A percentile compares a stretch with the other conserved stretches of the same genome.
Evolutionary conservation across 2,113 vertebrate genomes (phyloP).

Genomic region (Hyaena hyaena): DNA sequence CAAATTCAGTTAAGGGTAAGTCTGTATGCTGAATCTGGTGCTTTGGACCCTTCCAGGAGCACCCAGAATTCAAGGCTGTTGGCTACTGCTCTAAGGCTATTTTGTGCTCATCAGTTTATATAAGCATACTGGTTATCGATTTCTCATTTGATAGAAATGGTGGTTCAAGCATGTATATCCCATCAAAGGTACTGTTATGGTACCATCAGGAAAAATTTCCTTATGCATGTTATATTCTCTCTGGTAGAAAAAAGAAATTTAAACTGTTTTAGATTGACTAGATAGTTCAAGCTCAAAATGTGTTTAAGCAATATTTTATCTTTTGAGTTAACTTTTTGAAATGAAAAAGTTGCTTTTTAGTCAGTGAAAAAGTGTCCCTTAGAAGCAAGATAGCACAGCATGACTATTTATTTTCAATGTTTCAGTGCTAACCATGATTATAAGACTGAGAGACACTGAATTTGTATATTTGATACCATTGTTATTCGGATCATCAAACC

Average conservation of each 20-base stretch:
- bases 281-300: slow-evolving; percentile 25
- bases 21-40: not conserved
- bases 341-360: not conserved
- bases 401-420: not conserved
- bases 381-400: not conserved
- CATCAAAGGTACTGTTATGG: not conserved
- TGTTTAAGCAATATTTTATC: not conserved
- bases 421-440: not conserved
- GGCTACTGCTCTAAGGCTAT: not conserved
- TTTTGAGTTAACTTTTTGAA: slow-evolving; percentile 28
- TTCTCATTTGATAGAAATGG: not conserved
- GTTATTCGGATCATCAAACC: not conserved
- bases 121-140: not conserved
- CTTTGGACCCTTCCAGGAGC: not conserved
- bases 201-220: not conserved
- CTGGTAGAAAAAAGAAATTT: not conserved
- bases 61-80: not conserved
- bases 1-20: not conserved
- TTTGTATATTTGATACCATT: not conserved
- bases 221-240: not conserved
- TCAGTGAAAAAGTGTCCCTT: not conserved
- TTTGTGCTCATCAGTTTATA: not conserved
- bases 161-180: not conserved
- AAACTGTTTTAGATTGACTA: not conserved
- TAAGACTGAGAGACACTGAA: not conserved